These are phyloP conservation scores for Blastobasis lacticolella DNA, from an alignment of 2,888 invertebrate species.

Conservation along the genomic window DNA sequence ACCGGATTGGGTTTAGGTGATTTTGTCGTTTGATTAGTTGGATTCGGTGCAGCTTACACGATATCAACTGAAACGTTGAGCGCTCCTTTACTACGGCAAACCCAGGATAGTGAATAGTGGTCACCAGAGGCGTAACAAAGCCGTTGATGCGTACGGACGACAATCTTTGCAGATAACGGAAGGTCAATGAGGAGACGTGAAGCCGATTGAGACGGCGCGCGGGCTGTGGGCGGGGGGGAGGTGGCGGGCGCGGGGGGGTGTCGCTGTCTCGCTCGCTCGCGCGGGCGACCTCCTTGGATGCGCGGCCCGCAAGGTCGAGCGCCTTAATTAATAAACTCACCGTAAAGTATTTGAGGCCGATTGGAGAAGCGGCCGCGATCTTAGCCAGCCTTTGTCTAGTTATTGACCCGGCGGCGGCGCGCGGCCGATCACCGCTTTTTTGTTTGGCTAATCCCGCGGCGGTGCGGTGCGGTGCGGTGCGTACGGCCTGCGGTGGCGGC, in stretches of 20 bases:
- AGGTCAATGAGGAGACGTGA: conserved; percentile 67
- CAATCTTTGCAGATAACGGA: conserved; percentile 65
- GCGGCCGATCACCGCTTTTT: conserved; percentile 35
- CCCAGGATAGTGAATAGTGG: no score
- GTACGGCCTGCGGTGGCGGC: neutral
- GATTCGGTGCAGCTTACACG: neutral
- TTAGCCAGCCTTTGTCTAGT: conserved; percentile 69
- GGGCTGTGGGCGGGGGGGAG: conserved; percentile 24
- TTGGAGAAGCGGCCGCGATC: conserved; percentile 66
- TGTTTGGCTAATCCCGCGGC: conserved; percentile 25
- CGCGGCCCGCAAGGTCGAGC: conserved; percentile 71
- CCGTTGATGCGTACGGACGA: conserved; percentile 17
- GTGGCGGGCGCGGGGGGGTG: conserved; percentile 22
- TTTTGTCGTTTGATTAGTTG: neutral
- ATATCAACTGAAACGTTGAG: no score
- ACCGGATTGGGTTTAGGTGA: neutral
- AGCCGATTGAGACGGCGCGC: conserved; percentile 50
- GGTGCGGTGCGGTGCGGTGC: neutral
- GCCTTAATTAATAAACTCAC: conserved; percentile 74
- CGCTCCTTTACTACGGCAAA: no score
- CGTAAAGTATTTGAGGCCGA: conserved; percentile 73
- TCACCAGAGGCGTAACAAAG: neutral
- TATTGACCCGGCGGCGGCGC: conserved; percentile 55
- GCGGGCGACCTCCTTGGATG: conserved; percentile 69
- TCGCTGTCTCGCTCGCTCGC: conserved; percentile 44